phyloP scores from a whole-genome alignment of 2,888 invertebrate species.

The Stramonita haemastoma region DNA sequence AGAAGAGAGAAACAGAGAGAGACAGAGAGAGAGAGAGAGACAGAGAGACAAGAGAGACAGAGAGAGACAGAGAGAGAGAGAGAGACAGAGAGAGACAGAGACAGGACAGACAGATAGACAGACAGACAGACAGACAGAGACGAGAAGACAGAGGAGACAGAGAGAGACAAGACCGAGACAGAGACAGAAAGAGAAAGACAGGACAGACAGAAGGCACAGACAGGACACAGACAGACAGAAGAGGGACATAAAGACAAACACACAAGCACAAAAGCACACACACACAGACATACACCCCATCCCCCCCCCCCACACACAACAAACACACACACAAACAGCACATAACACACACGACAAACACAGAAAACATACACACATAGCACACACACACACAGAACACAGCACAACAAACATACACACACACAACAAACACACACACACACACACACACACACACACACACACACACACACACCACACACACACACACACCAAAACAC shows the following conservation, averaged over 20 bases:
- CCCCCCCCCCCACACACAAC: no score
- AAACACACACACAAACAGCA: not conserved
- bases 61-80: not conserved
- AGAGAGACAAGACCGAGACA: not conserved
- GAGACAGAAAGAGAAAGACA: no score
- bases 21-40: not conserved
- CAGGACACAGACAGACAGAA: not conserved
- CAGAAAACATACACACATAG: not conserved
- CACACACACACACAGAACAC: no score
- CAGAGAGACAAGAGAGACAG: no score
- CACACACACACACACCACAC: no score
- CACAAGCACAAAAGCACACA: not conserved
- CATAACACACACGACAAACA: not conserved
- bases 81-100: not conserved
- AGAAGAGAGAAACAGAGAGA: constrained; percentile 9
- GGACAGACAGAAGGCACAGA: not conserved
- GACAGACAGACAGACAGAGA: not conserved
- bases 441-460: no score
- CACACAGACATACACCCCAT: no score
- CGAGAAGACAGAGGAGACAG: not conserved
- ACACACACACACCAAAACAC: no score
- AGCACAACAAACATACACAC: no score
- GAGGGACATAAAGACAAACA: not conserved
- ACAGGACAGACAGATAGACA: not conserved
- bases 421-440: no score